phyloP scores from a whole-genome alignment of 2,797 vertebrate genomes.

The Manis pentadactyla region DNA sequence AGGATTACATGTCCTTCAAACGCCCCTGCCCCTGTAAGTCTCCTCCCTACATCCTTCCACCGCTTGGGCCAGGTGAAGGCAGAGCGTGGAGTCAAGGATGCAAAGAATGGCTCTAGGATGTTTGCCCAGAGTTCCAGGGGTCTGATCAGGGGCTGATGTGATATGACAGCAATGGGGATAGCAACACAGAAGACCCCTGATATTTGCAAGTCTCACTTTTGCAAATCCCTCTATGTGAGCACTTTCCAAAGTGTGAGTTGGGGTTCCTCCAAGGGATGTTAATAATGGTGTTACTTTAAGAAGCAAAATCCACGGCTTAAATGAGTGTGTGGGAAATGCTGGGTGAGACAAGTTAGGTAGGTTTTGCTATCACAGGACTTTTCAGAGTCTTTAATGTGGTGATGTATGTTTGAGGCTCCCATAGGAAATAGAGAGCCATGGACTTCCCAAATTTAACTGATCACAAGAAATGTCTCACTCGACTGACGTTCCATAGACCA shows the following conservation, averaged over 20 bases:
- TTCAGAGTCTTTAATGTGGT: neutral
- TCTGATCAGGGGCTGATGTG: neutral
- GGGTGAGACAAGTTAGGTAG: neutral
- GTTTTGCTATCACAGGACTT: neutral
- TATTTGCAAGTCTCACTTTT: neutral
- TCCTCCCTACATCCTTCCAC: neutral
- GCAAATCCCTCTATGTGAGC: neutral
- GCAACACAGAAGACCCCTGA: neutral
- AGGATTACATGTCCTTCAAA: constrained; percentile 94
- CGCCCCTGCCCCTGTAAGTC: constrained; percentile 93
- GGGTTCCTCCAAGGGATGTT: neutral
- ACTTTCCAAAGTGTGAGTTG: neutral
- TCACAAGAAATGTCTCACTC: neutral
- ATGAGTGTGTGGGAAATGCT: neutral
- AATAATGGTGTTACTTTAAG: neutral
- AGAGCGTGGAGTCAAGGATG: neutral
- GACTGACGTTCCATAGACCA: neutral
- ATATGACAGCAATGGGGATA: neutral
- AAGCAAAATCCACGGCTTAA: neutral
- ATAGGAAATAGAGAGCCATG: neutral
- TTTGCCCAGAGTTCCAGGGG: neutral
- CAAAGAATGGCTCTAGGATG: neutral
- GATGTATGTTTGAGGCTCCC: neutral
- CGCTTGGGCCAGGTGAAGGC: neutral
- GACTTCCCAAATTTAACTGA: neutral